Evolutionary conservation across 2,113 vertebrate species (phyloP).

Genomic region (Esox niger): DNA sequence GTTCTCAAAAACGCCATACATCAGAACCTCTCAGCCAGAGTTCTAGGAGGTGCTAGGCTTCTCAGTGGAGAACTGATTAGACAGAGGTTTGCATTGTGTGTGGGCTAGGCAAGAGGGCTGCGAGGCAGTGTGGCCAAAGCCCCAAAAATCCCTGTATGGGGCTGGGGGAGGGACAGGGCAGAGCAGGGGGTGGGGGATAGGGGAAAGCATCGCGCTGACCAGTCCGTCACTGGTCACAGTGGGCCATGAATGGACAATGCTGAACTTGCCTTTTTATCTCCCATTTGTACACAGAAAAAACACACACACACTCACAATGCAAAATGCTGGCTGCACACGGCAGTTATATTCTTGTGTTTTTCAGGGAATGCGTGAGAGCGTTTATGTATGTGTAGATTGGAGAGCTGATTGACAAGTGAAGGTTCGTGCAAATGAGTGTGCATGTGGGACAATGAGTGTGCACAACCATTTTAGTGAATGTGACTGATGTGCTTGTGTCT

Average conservation of each 20-base stretch:
- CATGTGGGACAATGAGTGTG: not conserved
- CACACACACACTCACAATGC: slow-evolving; percentile 64
- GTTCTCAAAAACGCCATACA: no score
- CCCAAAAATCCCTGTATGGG: slow-evolving; percentile 44
- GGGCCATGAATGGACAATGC: slow-evolving; percentile 66
- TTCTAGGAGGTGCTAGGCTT: slow-evolving; percentile 39
- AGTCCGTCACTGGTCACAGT: slow-evolving; percentile 33
- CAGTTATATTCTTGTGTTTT: slow-evolving; percentile 59
- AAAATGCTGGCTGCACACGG: slow-evolving; percentile 64
- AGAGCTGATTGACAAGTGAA: not conserved
- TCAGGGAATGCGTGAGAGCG: slow-evolving; percentile 38
- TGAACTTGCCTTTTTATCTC: slow-evolving; percentile 59
- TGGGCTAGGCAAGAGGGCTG: slow-evolving; percentile 12
- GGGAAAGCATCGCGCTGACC: slow-evolving; percentile 40
- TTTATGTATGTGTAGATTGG: slow-evolving; percentile 34
- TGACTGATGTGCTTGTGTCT: no score
- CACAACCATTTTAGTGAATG: not conserved
- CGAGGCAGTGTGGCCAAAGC: slow-evolving; percentile 25
- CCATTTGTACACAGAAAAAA: slow-evolving; percentile 66
- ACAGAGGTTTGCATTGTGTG: slow-evolving; percentile 49
- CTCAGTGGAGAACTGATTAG: slow-evolving; percentile 47
- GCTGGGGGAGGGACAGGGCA: slow-evolving; percentile 1
- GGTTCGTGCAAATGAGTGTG: not conserved
- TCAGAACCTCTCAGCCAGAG: slow-evolving; percentile 11
- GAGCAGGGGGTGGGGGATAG: not conserved